Conservation (phyloP, 2,113 vertebrate species). For the Centrocercus urophasianus region DNA sequence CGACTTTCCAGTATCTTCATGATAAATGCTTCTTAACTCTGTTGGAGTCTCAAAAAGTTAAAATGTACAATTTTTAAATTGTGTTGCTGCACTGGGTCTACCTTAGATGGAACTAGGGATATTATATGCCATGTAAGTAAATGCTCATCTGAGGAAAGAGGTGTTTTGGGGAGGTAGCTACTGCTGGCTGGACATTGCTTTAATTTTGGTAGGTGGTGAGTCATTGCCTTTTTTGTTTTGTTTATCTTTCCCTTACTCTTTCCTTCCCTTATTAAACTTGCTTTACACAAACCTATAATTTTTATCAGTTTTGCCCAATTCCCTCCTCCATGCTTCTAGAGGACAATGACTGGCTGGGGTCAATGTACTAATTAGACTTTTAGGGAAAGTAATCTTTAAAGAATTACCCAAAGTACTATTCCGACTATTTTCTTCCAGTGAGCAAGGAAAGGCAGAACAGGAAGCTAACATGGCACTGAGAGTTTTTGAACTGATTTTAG, state of each 20-base stretch:
- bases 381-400: background rate
- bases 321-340: background rate
- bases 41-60: background rate
- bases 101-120: background rate
- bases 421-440: background rate
- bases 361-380: background rate
- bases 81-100: background rate
- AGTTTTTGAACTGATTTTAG: slow-evolving; percentile 10
- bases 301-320: background rate
- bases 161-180: fast-evolving
- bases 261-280: background rate
- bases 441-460: background rate
- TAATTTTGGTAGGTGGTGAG: background rate
- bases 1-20: background rate
- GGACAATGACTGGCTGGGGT: background rate
- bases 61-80: background rate
- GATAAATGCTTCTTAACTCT: background rate
- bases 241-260: background rate
- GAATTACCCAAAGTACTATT: background rate
- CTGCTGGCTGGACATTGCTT: background rate
- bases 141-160: background rate
- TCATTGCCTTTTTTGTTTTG: fast-evolving
- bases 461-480: background rate
- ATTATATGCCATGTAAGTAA: background rate
- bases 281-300: background rate